A percentile compares a stretch with the other conserved stretches of the same genome.
These are phyloP conservation scores for Mesocricetus auratus DNA, from an alignment of 2,113 vertebrate genomes.

Conservation along the genomic window DNA sequence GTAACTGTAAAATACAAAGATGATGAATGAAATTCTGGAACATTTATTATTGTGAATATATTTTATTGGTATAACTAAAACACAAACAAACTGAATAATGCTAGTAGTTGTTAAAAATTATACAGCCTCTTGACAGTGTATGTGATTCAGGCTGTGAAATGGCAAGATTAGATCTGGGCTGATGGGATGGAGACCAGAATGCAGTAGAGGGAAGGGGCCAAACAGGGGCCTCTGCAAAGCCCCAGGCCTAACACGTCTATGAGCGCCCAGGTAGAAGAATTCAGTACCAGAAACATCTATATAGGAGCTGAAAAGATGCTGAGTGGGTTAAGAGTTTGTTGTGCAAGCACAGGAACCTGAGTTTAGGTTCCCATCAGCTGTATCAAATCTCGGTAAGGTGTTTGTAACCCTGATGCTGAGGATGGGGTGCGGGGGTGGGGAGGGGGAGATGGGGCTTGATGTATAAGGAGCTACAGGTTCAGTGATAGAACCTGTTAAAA, in stretches of 20 bases:
- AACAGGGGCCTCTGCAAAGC: background rate
- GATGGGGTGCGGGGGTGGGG: too few relatives aligned
- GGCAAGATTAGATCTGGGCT: background rate
- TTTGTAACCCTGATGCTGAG: background rate
- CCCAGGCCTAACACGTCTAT: background rate
- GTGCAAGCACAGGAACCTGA: background rate
- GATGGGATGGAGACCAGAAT: too few relatives aligned
- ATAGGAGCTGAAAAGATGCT: background rate
- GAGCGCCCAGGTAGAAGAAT: background rate
- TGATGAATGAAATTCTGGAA: conserved; percentile 80
- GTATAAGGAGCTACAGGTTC: background rate
- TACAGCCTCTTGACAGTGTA: conserved; percentile 14
- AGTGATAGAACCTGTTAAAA: background rate
- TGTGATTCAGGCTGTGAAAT: background rate
- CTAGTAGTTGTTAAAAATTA: conserved; percentile 70
- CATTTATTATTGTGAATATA: conserved; percentile 74
- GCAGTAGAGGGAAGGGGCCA: background rate
- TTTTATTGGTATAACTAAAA: conserved; percentile 79
- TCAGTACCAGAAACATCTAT: background rate
- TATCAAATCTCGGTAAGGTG: background rate
- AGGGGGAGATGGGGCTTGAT: background rate
- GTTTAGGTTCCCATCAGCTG: too few relatives aligned
- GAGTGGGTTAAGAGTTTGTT: background rate
- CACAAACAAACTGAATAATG: conserved; percentile 71
- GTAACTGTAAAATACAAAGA: conserved; percentile 79